These are phyloP conservation scores for Syngnathoides biaculeatus DNA, from an alignment of 2,113 vertebrate species.

Conservation along the genomic window DNA sequence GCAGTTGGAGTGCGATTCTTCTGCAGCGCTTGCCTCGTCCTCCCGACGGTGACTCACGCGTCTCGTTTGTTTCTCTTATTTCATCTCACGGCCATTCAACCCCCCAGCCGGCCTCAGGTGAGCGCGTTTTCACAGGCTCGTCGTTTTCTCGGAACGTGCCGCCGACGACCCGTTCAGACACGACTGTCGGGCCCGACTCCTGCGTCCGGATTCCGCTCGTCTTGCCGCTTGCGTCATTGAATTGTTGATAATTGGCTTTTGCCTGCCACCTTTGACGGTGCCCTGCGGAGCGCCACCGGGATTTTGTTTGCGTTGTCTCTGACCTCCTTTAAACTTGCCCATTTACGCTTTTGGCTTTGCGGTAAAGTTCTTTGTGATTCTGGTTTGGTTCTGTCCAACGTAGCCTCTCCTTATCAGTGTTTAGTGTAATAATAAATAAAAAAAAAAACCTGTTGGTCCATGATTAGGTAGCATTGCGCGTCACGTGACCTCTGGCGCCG, in stretches of 20 bases:
- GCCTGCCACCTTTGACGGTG: background rate
- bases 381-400: no score
- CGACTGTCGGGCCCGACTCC: constrained; percentile 19
- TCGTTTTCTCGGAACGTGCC: constrained; percentile 46
- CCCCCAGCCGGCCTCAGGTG: background rate
- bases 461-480: no score
- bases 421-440: no score
- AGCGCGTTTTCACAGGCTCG: constrained; percentile 36
- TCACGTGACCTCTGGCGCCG: no score
- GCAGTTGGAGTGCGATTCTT: background rate
- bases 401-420: no score
- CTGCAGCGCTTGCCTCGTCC: constrained; percentile 1
- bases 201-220: constrained; percentile 1
- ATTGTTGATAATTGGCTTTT: constrained; percentile 8
- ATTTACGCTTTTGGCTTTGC: no score
- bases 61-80: background rate
- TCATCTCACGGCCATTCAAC: background rate
- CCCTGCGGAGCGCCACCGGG: no score
- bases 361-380: no score
- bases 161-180: constrained; percentile 30
- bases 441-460: no score
- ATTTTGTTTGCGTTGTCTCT: no score
- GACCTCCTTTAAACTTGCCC: background rate
- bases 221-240: background rate
- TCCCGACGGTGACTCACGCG: constrained; percentile 5